Conservation (phyloP, 2,888 invertebrate genomes). For the Lypha dubia region DNA sequence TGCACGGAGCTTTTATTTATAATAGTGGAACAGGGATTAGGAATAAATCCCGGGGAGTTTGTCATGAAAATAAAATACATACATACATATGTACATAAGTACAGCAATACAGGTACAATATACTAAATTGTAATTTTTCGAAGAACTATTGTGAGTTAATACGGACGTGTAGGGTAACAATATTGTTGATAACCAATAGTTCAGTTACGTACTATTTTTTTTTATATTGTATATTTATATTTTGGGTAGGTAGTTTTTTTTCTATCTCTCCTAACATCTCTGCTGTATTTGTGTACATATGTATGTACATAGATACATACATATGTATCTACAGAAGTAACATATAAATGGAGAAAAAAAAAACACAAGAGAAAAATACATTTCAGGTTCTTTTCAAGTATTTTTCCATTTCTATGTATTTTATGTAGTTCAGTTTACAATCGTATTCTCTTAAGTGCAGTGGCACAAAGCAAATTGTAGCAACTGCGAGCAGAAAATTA, state of each 20-base stretch:
- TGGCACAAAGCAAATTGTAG: conserved; percentile 15
- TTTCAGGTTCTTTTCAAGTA: conserved; percentile 31
- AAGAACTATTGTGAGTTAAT: too few relatives aligned
- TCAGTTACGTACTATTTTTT: neutral
- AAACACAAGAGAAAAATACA: conserved; percentile 34
- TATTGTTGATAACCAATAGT: neutral
- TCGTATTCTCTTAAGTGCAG: conserved; percentile 44
- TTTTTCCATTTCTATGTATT: conserved; percentile 41
- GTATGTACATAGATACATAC: neutral
- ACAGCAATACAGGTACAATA: too few relatives aligned
- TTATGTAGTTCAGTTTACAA: conserved; percentile 57
- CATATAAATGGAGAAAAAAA: conserved; percentile 28
- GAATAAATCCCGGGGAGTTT: too few relatives aligned
- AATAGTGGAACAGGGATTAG: too few relatives aligned
- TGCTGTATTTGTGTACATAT: neutral
- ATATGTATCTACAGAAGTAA: neutral
- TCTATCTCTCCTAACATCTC: neutral
- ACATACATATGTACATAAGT: too few relatives aligned
- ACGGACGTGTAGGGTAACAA: neutral
- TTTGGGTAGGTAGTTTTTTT: neutral
- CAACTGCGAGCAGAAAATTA: conserved; percentile 7
- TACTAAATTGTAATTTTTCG: too few relatives aligned
- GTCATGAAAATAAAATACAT: too few relatives aligned
- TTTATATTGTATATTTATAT: too few relatives aligned
- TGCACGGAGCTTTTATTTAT: too few relatives aligned